Evolutionary conservation across 2,888 invertebrate genomes (phyloP).

Genomic region (Imbricaverruca yamaguchii): DNA sequence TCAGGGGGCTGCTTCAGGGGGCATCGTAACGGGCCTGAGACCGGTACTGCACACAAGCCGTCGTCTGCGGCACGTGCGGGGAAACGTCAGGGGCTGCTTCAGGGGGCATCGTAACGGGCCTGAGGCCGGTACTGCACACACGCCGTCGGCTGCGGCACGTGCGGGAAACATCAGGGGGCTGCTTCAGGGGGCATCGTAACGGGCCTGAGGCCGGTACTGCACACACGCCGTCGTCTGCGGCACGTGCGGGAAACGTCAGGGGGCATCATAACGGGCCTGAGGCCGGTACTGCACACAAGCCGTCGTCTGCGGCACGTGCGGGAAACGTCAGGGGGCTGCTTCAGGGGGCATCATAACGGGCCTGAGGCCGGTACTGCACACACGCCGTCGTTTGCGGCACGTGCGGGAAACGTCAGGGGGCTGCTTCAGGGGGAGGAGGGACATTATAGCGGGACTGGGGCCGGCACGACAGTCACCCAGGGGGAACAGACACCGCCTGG

Average conservation of each 20-base stretch:
- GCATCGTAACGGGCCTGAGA: slow-evolving; percentile 41
- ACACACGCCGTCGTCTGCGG: background rate
- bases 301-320: background rate
- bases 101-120: background rate
- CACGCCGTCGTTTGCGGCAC: background rate
- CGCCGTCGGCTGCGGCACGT: background rate
- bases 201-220: slow-evolving; percentile 54
- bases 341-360: too few relatives aligned
- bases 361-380: slow-evolving; percentile 55
- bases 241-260: background rate
- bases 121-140: slow-evolving; percentile 54
- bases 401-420: too few relatives aligned
- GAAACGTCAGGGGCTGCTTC: too few relatives aligned
- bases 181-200: background rate
- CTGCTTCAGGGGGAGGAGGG: too few relatives aligned
- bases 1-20: background rate
- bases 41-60: slow-evolving; percentile 49
- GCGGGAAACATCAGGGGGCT: background rate
- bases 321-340: background rate
- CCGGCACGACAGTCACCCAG: too few relatives aligned
- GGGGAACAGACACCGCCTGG: too few relatives aligned
- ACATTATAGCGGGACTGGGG: background rate
- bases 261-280: slow-evolving; percentile 36
- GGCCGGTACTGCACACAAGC: slow-evolving; percentile 52
- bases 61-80: background rate